Evolutionary conservation across 1,140 invertebrate genomes (phyloP).

Genomic region (Orussus abietinus): DNA sequence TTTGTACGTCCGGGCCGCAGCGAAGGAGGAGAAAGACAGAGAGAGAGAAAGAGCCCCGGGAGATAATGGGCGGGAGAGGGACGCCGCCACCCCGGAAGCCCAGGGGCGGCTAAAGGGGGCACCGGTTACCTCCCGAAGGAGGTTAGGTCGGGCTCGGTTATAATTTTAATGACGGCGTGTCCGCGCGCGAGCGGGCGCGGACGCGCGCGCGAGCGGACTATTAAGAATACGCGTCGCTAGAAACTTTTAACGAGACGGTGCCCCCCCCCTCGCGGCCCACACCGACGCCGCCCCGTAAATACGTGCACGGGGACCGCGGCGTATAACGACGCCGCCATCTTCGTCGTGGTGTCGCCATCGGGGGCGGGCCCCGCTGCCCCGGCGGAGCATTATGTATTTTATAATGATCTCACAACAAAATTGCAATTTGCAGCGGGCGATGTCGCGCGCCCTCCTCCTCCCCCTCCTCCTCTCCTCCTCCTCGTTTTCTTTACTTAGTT

Average conservation of each 20-base stretch:
- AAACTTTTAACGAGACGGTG: conserved; percentile 55
- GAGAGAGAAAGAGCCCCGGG: conserved; percentile 11
- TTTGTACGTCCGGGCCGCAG: conserved; percentile 14
- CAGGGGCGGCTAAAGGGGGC: no score
- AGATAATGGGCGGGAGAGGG: no score
- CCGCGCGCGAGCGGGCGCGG: no score
- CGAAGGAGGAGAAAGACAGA: conserved; percentile 25
- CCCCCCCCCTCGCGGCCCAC: conserved; percentile 11
- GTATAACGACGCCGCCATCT: not conserved
- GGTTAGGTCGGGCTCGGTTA: no score
- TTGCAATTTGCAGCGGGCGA: conserved; percentile 44
- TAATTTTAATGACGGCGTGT: conserved; percentile 57
- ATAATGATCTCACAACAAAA: conserved; percentile 54
- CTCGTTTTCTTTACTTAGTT: not conserved
- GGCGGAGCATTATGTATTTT: conserved; percentile 48
- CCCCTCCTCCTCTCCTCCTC: conserved; percentile 13
- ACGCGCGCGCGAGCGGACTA: conserved; percentile 53
- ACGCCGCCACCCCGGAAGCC: no score
- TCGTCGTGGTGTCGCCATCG: no score
- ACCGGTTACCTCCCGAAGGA: no score
- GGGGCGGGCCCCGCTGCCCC: no score
- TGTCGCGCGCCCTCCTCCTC: conserved; percentile 24
- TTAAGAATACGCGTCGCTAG: conserved; percentile 56
- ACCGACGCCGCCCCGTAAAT: no score
- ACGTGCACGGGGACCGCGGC: not conserved